Evolutionary conservation across 2,113 vertebrate genomes (phyloP), one percentile per base, ranked within the genome.

Genomic region (Peucedramus taeniatus): DNA sequence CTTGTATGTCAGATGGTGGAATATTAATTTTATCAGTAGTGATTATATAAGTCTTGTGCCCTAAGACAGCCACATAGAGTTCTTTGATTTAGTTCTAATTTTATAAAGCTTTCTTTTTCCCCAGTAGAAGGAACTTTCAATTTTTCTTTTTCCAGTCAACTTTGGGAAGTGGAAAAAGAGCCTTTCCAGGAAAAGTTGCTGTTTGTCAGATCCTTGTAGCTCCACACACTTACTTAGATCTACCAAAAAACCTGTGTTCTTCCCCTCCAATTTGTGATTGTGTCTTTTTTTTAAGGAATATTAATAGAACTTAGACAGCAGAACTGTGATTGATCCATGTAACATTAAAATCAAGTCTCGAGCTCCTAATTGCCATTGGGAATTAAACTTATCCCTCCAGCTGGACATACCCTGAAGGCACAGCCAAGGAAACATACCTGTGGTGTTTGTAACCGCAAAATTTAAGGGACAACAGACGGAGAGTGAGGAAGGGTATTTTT

Each of bases 401-500:
- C 0, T 27, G 59, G n/a, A 13, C 20, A 16, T 18, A 47, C 13
- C 63, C 59, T 20, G n/a, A 76, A 20, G n/a, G 49, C 57, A 76
- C 60, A 44, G n/a, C 6, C 54, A 45, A 35, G 45, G 20, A 61
- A 81, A 79, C 39, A 15, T 40, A 83, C 64, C 47, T 7, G 26
- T 33, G 18, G 19, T 4, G 45, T 49, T 37, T 22, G 15, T 15
- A 53, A 37, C 24, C 6, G 12, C 40, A 35, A 35, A 87, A 78
- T 37, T 9, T 51, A 26, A 53, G 10, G 6, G 33, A 31, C 8
- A 7, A 8, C 44, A 35, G 82, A 9, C 0, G 19, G 13, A 40
- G 3, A 0, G 7, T 2, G 49, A 72, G 50, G 49, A 53, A 44
- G 56, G 5, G 10, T n/a, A 6, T 3, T 31, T 66, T 11, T n/a